phyloP scores from a whole-genome alignment of 2,113 vertebrate species.

The Ptyas mucosa region DNA sequence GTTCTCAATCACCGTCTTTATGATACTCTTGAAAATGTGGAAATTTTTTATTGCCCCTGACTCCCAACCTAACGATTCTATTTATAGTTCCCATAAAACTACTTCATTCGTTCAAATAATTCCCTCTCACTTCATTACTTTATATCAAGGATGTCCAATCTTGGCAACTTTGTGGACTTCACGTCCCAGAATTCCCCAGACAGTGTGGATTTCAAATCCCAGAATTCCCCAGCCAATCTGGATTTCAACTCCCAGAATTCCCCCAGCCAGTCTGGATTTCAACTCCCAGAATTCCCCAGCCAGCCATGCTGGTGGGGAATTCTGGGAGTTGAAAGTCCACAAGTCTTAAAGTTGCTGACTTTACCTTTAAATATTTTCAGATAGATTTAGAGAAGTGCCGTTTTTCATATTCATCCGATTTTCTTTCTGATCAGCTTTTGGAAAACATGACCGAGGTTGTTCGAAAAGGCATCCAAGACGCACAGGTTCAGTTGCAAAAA shows the following conservation, averaged over 20 bases:
- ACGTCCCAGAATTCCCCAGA: too few relatives aligned
- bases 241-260: too few relatives aligned
- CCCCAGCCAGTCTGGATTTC: too few relatives aligned
- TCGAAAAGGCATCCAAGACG: slow-evolving; percentile 92
- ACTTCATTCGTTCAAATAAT: neutral
- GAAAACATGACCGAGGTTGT: slow-evolving; percentile 98
- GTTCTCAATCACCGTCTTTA: neutral
- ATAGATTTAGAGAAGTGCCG: neutral
- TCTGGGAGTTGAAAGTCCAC: neutral
- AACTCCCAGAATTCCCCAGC: too few relatives aligned
- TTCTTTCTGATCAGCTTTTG: slow-evolving; percentile 74
- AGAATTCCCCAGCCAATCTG: too few relatives aligned
- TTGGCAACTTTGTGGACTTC: too few relatives aligned
- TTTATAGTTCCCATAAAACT: neutral
- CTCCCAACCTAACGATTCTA: neutral
- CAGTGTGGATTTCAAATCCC: too few relatives aligned
- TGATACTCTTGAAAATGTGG: too few relatives aligned
- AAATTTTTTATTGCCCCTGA: too few relatives aligned
- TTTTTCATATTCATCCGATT: neutral
- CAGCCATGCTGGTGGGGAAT: too few relatives aligned
- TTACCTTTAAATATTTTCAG: neutral
- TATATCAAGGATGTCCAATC: too few relatives aligned
- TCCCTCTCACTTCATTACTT: neutral
- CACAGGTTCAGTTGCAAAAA: slow-evolving; percentile 87
- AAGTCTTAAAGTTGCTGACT: neutral